Percentiles rank a stretch among this genome's conserved stretches.
Conservation (phyloP, 35 echinoderm and acorn worm genomes). For the Eucidaris tribuloides region DNA sequence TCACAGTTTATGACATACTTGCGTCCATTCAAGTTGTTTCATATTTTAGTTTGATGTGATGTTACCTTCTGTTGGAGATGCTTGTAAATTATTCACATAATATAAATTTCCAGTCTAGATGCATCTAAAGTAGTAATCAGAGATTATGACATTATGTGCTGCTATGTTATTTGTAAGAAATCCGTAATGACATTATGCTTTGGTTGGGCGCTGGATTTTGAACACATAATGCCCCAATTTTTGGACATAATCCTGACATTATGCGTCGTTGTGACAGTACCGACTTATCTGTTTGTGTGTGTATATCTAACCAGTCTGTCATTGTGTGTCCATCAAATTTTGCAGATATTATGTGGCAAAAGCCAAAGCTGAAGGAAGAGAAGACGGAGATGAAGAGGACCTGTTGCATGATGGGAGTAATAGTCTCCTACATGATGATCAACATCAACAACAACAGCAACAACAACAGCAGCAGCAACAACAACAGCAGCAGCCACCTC, state of each 20-base stretch:
- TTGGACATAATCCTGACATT: neutral
- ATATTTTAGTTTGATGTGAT: no score
- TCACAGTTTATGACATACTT: no score
- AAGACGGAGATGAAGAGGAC: constrained; percentile 39
- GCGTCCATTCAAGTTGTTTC: no score
- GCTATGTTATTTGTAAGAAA: no score
- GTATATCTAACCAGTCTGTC: neutral
- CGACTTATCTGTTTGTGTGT: neutral
- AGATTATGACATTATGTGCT: no score
- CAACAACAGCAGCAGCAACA: neutral
- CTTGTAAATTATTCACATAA: no score
- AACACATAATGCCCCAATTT: neutral
- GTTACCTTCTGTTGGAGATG: no score
- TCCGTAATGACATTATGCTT: no score
- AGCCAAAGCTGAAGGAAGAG: constrained; percentile 48
- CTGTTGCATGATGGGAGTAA: neutral
- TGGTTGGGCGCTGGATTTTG: no score
- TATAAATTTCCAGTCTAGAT: no score
- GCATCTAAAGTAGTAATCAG: no score
- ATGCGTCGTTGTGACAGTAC: neutral
- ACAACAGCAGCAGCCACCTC: neutral
- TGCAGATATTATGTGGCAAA: constrained; percentile 93
- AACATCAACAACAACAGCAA: neutral
- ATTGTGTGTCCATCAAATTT: neutral
- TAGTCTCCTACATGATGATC: constrained; percentile 30